A percentile compares a stretch with the other conserved stretches of the same genome.
These are phyloP conservation scores for Cryptosula pallasiana DNA, from an alignment of 2,888 invertebrate genomes.

Conservation along the genomic window DNA sequence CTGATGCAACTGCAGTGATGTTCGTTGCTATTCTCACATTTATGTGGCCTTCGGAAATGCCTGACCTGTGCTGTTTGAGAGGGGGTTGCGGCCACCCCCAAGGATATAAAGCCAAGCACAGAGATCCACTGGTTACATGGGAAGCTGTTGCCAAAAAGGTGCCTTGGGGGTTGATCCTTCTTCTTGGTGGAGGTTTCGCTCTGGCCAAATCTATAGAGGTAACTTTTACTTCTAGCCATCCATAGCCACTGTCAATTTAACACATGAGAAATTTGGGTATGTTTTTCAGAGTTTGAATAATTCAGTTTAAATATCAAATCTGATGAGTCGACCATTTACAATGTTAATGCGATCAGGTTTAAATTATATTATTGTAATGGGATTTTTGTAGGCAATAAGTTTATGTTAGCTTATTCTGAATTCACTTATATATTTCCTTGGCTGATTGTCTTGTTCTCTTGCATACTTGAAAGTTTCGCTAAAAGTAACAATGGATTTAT, in stretches of 20 bases:
- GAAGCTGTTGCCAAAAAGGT: background rate
- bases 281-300: too few species aligned
- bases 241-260: too few species aligned
- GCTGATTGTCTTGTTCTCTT: background rate
- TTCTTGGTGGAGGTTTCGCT: slow-evolving; percentile 41
- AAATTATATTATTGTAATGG: too few species aligned
- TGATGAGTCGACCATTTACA: too few species aligned
- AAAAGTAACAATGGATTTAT: background rate
- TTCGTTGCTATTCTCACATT: slow-evolving; percentile 78
- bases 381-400: too few species aligned
- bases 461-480: background rate
- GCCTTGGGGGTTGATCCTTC: slow-evolving; percentile 36
- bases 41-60: slow-evolving; percentile 72
- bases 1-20: slow-evolving; percentile 62
- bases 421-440: background rate
- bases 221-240: too few species aligned
- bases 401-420: background rate
- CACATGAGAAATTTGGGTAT: too few species aligned
- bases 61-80: slow-evolving; percentile 27
- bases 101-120: background rate
- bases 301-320: too few species aligned
- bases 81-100: background rate
- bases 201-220: slow-evolving; percentile 28
- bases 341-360: too few species aligned
- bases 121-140: slow-evolving; percentile 19